Percentiles rank a stretch among this genome's conserved stretches.
These are phyloP conservation scores for Pseudomyrmex flavicornis DNA, from an alignment of 1,140 invertebrate genomes.

Conservation along the genomic window DNA sequence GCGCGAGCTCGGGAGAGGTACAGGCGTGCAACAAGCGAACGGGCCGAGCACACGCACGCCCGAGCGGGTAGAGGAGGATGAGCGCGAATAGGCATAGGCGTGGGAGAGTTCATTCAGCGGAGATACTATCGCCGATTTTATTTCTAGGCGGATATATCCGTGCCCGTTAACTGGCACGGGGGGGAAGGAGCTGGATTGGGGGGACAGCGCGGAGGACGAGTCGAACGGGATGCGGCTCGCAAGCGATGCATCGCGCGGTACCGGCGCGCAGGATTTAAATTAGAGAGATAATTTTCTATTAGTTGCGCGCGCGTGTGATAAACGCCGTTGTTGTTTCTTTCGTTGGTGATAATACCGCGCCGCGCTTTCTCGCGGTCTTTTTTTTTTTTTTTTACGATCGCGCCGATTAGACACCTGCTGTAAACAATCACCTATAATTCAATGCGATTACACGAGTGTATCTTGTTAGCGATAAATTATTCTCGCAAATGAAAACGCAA, in stretches of 20 bases:
- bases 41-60: conserved; percentile 64
- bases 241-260: conserved; percentile 59
- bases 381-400: conserved; percentile 33
- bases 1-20: conserved; percentile 1
- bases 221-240: conserved; percentile 79
- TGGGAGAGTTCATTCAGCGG: conserved; percentile 85
- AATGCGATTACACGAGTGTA: conserved; percentile 28
- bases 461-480: conserved; percentile 42
- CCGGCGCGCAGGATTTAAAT: conserved; percentile 66
- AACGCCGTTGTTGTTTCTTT: conserved; percentile 71
- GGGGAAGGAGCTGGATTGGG: conserved; percentile 39
- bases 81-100: conserved; percentile 81
- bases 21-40: conserved; percentile 46
- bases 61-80: conserved; percentile 58
- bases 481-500: conserved; percentile 9
- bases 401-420: conserved; percentile 56
- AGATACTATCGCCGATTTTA: conserved; percentile 85
- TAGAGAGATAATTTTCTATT: conserved; percentile 76
- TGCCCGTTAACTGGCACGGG: conserved; percentile 77
- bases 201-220: conserved; percentile 60
- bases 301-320: conserved; percentile 73
- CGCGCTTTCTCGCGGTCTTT: conserved; percentile 8
- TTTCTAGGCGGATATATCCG: conserved; percentile 83
- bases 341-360: conserved; percentile 44
- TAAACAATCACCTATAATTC: conserved; percentile 56